Evolutionary conservation across 2,888 invertebrate species (phyloP), one percentile per base, ranked within the genome.

Genomic region (Hipparchia sbordonii): DNA sequence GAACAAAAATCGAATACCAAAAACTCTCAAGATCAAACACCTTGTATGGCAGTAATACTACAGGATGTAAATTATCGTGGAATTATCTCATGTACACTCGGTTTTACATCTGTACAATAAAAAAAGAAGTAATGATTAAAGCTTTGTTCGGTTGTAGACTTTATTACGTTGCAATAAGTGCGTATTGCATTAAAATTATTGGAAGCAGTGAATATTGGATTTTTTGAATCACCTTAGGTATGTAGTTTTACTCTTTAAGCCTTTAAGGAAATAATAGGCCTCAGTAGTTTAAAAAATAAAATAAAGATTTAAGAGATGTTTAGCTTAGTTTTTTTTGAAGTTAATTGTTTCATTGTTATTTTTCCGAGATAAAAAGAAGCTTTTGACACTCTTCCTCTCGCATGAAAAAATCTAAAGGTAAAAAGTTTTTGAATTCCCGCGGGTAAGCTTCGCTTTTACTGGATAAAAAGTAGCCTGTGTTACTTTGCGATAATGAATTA

Each of bases 1-100:
- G 46, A 61, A 33, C 56, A 61, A 13, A 6, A 13, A 56, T 13
- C 54, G 13, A 56, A 56, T 70, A 70, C 72, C 46, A 66, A 70
- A 70, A 56, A 70, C 10, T 70, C 72, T 61, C 72, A 72, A 72
- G 70, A 69, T 60, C 70, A 66, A 61, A 12, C 23, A 9, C 72
- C 72, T 52, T 72, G 66, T 66, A 72, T 23, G 70, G 70, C 62
- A 13, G 33, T 54, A 70, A 57, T 46, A 56, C 56, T 56, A 48
- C 56, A 70, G 70, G 70, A 70, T 62, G 62, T 54, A 13, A 62
- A 54, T 63, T 70, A 70, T 70, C 70, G 13, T 62, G 70, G 60
- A 46, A n/a, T 56, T 54, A 54, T 62, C 45, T 52, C 51, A 12
- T 70, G 62, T 56, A 12, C 13, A 48, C 62, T 8, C 8, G 62